Percentiles rank a stretch among this genome's conserved stretches.
phyloP scores from a whole-genome alignment of 2,113 vertebrate genomes.

The Cochlearius cochlearius region DNA sequence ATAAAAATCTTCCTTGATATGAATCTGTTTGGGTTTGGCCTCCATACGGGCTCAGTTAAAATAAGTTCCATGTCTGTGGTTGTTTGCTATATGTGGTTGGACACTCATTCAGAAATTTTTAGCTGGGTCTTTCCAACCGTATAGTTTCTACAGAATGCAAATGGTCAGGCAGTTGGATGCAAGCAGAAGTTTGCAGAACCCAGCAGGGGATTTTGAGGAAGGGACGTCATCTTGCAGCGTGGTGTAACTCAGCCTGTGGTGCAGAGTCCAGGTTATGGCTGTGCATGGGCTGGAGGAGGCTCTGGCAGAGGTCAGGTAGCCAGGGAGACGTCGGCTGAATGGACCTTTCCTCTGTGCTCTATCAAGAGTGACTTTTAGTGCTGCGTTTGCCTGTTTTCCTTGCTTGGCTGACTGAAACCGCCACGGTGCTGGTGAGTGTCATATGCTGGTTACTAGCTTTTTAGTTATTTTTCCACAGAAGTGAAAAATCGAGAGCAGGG shows the following conservation, averaged over 20 bases:
- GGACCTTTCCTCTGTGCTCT: accelerated
- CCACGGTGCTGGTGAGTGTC: accelerated
- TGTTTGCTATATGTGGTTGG: accelerated
- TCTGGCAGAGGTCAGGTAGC: background rate
- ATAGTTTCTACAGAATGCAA: background rate
- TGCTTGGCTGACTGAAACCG: background rate
- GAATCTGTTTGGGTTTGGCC: background rate
- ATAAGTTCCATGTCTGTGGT: accelerated
- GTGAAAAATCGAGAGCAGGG: background rate
- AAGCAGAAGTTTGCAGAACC: background rate
- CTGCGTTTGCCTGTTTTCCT: background rate
- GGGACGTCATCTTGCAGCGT: accelerated
- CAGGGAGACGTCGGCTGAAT: accelerated
- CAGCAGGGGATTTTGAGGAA: background rate
- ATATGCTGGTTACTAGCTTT: background rate
- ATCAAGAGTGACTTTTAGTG: accelerated
- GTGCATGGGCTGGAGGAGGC: background rate
- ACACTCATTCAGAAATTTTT: too few species aligned
- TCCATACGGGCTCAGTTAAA: background rate
- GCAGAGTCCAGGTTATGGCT: accelerated
- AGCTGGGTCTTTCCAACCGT: background rate
- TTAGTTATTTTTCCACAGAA: background rate
- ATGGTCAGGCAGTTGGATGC: too few species aligned
- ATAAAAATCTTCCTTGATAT: background rate
- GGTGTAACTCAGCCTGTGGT: accelerated